Evolutionary conservation across 2,113 vertebrate genomes (phyloP).

Genomic region (Equus quagga): DNA sequence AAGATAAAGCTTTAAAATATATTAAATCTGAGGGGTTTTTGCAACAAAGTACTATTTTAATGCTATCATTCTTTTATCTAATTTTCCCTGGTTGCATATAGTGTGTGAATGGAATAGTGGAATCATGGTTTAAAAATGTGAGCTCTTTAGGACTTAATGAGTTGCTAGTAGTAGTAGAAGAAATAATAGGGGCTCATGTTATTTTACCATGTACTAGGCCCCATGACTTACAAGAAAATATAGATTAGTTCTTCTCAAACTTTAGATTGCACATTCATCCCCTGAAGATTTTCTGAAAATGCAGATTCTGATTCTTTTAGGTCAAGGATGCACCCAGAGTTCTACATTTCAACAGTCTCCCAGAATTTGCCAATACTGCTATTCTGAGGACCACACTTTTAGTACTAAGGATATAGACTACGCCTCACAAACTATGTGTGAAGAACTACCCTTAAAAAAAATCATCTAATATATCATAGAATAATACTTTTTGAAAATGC

Average conservation of each 20-base stretch:
- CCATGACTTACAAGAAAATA: not conserved
- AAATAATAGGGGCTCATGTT: not conserved
- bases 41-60: not conserved
- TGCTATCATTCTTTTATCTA: not conserved
- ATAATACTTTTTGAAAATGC: not conserved
- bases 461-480: not conserved
- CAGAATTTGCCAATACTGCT: too few species aligned
- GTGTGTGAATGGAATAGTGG: not conserved
- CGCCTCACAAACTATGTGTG: not conserved
- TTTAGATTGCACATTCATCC: not conserved
- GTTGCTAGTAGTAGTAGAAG: not conserved
- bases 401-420: too few species aligned
- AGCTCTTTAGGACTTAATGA: not conserved
- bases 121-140: not conserved
- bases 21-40: not conserved
- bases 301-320: not conserved
- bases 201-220: not conserved
- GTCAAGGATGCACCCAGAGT: not conserved
- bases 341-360: too few species aligned
- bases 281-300: not conserved
- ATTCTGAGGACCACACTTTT: too few species aligned
- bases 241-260: not conserved
- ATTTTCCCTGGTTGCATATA: not conserved
- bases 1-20: conserved; percentile 4
- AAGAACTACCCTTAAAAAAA: not conserved